Evolutionary conservation across 2,888 invertebrate genomes (phyloP).

Genomic region (Nebria brevicollis): DNA sequence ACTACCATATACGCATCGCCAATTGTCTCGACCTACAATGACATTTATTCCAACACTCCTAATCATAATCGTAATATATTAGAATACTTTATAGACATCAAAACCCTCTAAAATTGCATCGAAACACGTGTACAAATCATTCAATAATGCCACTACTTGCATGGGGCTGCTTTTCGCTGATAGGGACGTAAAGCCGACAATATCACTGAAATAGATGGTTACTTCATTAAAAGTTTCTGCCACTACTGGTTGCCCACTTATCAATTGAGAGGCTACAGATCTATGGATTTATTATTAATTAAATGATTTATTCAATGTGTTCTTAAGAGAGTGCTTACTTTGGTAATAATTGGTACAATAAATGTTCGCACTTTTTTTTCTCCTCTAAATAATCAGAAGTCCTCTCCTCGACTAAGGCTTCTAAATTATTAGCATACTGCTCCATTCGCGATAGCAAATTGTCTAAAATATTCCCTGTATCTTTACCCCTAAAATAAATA

Average conservation of each 20-base stretch:
- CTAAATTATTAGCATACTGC: constrained; percentile 98
- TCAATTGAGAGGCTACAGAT: constrained; percentile 92
- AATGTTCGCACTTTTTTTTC: constrained; percentile 97
- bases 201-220: constrained; percentile 98
- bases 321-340: constrained; percentile 63
- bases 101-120: constrained; percentile 96
- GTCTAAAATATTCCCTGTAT: constrained; percentile 93
- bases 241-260: constrained; percentile 87
- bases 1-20: constrained; percentile 97
- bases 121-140: constrained; percentile 97
- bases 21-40: constrained; percentile 74
- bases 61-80: not conserved
- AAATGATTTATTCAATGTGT: too few species aligned
- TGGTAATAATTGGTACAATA: constrained; percentile 95
- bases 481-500: constrained; percentile 75
- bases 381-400: constrained; percentile 98
- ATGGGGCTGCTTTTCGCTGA: constrained; percentile 92
- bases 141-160: constrained; percentile 93
- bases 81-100: constrained; percentile 91
- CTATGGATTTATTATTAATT: constrained; percentile 57
- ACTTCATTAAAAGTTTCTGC: constrained; percentile 94
- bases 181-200: constrained; percentile 92
- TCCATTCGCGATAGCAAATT: constrained; percentile 98
- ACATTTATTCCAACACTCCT: not conserved
- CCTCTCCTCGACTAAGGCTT: constrained; percentile 93